A percentile compares a stretch with the other conserved stretches of the same genome.
These are phyloP conservation scores for Mechanitis mazaeus DNA, from an alignment of 2,888 invertebrate genomes.

Conservation along the genomic window DNA sequence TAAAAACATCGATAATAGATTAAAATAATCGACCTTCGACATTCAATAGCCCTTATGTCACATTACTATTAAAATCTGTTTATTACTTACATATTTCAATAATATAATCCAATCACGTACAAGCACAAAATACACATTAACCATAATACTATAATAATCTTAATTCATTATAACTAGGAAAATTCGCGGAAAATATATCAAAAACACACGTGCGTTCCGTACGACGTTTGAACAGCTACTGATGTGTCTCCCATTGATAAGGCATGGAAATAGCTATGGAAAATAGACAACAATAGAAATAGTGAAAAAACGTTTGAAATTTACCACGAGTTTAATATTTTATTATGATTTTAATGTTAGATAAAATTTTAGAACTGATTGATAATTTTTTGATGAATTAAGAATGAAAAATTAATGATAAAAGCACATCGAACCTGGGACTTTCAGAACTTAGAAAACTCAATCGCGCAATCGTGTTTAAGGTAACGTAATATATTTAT, in stretches of 20 bases:
- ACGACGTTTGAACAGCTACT: slow-evolving; percentile 55
- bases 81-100: slow-evolving; percentile 54
- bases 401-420: too few species aligned
- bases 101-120: slow-evolving; percentile 68
- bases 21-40: slow-evolving; percentile 4
- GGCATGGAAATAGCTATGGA: slow-evolving; percentile 47
- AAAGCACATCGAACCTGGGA: too few species aligned
- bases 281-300: slow-evolving; percentile 70
- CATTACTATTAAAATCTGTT: slow-evolving; percentile 7
- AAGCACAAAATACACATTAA: slow-evolving; percentile 40
- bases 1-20: slow-evolving; percentile 6
- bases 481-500: too few species aligned
- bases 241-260: slow-evolving; percentile 61
- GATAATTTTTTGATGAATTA: too few species aligned
- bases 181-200: slow-evolving; percentile 45
- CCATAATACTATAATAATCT: slow-evolving; percentile 11
- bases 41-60: neutral
- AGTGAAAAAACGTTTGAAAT: slow-evolving; percentile 7
- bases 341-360: too few species aligned
- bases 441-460: too few species aligned
- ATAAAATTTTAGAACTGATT: too few species aligned
- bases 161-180: slow-evolving; percentile 14
- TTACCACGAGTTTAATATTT: neutral
- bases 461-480: too few species aligned
- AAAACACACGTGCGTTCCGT: slow-evolving; percentile 51